Conservation (phyloP, 2,888 invertebrate species). For the Drosophila atripex region DNA sequence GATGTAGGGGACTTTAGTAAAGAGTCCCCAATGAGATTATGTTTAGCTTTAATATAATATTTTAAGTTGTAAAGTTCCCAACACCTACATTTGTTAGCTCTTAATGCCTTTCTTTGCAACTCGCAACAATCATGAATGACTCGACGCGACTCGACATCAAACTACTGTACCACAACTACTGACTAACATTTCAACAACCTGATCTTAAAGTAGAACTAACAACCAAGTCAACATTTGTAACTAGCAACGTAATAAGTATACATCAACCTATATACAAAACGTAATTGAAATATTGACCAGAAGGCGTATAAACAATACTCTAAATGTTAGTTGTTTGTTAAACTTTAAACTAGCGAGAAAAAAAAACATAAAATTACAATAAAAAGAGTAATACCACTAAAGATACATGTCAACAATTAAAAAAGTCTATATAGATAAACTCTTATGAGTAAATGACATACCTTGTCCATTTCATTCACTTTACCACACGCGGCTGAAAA, state of each 20-base stretch:
- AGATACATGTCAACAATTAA: conserved; percentile 72
- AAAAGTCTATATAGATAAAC: conserved; percentile 54
- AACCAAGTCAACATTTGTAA: conserved; percentile 73
- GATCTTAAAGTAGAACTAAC: conserved; percentile 75
- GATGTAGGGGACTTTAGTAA: conserved; percentile 22
- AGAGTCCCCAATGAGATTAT: conserved; percentile 67
- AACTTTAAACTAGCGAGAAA: conserved; percentile 62
- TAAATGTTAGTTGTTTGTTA: conserved; percentile 78
- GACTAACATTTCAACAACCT: conserved; percentile 72
- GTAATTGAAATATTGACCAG: conserved; percentile 48
- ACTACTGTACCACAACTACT: conserved; percentile 64
- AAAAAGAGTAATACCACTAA: conserved; percentile 37
- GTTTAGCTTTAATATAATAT: conserved; percentile 28
- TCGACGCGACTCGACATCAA: conserved; percentile 41
- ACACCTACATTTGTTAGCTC: conserved; percentile 29
- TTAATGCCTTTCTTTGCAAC: conserved; percentile 59
- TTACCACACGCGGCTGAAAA: too few relatives aligned
- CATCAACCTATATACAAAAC: conserved; percentile 58
- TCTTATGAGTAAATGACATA: conserved; percentile 7
- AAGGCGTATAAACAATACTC: conserved; percentile 52
- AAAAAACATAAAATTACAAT: conserved; percentile 31
- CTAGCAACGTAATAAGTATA: conserved; percentile 72
- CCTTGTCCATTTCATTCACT: too few relatives aligned
- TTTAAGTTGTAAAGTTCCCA: conserved; percentile 32
- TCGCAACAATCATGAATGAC: conserved; percentile 71